Base-by-base conservation (phyloP, 1,140 invertebrate genomes). In the Eriocheir sinensis region DNA sequence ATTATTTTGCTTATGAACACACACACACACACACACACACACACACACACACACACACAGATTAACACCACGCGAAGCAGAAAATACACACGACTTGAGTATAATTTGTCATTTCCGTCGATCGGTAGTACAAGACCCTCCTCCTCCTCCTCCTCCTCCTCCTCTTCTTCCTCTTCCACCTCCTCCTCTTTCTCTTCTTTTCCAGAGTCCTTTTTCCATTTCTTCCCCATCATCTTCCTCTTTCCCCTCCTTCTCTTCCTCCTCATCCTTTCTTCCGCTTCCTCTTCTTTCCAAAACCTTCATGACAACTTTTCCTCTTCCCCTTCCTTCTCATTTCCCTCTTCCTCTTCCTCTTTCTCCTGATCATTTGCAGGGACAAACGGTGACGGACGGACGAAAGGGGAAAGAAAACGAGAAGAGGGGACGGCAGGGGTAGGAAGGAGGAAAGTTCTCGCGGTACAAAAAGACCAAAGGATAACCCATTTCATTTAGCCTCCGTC, bases 401-500 rank as follows among this genome's bases (percentile, higher is more conserved):
- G 44, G 15, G 44, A 48, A 15, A 48, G 44, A 48, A 15, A 48
- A 15, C 4, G 44, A 21, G 21, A 8, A 72, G 27, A 72, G 60
- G 27, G 60, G n/a, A 34, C 38, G 32, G 53, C 4, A 72, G 44
- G 38, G 53, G 60, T 32, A n/a, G 53, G 27, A 36, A 8, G 15
- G 89, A 53, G 32, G 15, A 32, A 17, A 17, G 9, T 12, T 17
- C 41, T 72, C 86, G 41, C 41, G 44, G 48, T 72, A 90, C 38
- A 60, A 53, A 72, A 17, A 72, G 48, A 90, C 89, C 60, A 90
- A 90, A 48, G 48, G 53, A 44, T 36, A 90, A 90, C 38, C 41
- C 89, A 48, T 90, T 90, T 40, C 38, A 44, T 90, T 90, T 90
- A 60, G 41, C n/a, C 36, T 72, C 48, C 48, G 48, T 90, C 60